Conservation (phyloP, 2,113 vertebrate genomes). For the Pelusios castaneus region DNA sequence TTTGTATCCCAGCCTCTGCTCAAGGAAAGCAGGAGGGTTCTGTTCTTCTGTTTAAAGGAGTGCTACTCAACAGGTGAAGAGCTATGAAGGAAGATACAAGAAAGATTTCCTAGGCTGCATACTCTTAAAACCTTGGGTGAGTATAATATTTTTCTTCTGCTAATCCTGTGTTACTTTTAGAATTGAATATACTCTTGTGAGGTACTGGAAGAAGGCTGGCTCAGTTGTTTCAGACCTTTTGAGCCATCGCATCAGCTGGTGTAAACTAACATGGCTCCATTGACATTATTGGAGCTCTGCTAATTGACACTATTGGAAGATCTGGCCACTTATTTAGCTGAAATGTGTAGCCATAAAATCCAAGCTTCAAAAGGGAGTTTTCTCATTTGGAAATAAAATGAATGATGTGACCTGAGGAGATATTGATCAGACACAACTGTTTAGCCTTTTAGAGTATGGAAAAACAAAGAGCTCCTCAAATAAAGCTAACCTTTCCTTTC, state of each 20-base stretch:
- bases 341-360: neutral
- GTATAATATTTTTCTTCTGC: neutral
- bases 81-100: neutral
- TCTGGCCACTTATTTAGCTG: neutral
- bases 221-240: neutral
- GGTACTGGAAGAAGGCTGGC: neutral
- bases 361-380: neutral
- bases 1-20: neutral
- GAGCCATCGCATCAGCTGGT: neutral
- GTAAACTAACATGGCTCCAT: neutral
- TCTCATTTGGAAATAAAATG: neutral
- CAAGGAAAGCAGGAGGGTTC: neutral
- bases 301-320: neutral
- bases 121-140: neutral
- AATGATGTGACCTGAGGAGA: neutral
- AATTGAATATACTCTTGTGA: neutral
- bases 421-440: neutral
- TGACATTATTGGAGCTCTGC: neutral
- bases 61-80: neutral
- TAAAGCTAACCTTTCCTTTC: neutral
- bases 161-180: neutral
- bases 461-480: neutral
- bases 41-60: neutral
- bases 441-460: neutral
- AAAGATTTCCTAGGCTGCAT: neutral